Evolutionary conservation across 2,888 invertebrate species (phyloP).

Genomic region (Stictocephala bisonia): DNA sequence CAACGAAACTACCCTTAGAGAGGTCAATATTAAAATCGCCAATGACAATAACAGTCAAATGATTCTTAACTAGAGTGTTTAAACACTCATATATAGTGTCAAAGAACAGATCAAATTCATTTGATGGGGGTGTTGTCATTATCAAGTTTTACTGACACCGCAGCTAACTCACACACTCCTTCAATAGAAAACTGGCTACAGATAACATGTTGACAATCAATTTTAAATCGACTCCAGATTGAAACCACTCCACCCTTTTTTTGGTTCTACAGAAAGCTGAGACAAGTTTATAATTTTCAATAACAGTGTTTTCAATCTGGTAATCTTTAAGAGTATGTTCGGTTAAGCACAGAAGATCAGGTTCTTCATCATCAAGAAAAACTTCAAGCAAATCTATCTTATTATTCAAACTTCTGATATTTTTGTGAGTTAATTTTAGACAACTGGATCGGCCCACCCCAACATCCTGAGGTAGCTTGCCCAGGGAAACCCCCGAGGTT

Average conservation of each 20-base stretch:
- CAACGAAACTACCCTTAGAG: too few species aligned
- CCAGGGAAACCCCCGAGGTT: too few species aligned
- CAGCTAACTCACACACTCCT: not conserved
- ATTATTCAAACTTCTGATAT: not conserved
- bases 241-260: not conserved
- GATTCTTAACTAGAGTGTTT: too few species aligned
- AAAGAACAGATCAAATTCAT: not conserved
- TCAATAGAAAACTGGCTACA: not conserved
- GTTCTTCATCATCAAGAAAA: not conserved
- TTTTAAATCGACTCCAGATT: not conserved
- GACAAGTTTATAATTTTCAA: not conserved
- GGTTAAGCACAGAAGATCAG: not conserved
- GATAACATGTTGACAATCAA: not conserved
- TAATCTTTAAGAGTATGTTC: not conserved
- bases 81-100: not conserved
- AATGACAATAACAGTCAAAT: not conserved
- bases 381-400: not conserved
- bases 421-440: not conserved
- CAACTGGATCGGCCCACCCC: too few species aligned
- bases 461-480: too few species aligned
- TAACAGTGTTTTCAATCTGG: not conserved
- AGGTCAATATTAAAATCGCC: not conserved
- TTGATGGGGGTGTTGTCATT: not conserved
- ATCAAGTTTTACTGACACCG: not conserved
- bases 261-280: not conserved